phyloP scores from a whole-genome alignment of 2,797 vertebrate species.

The Megalops cyprinoides region DNA sequence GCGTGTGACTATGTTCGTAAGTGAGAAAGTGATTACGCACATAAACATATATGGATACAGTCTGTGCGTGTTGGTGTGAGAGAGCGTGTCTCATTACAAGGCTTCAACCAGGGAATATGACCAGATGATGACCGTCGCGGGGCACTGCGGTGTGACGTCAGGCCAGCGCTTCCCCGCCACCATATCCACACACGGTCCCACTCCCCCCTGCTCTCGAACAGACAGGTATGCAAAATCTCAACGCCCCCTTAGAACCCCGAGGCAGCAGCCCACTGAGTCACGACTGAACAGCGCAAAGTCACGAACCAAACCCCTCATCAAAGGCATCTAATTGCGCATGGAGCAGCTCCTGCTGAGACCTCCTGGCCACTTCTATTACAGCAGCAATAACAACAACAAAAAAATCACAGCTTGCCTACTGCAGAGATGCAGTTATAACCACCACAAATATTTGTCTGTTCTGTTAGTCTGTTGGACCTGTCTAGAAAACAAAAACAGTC shows the following conservation, averaged over 20 bases:
- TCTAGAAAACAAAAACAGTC: too few species aligned
- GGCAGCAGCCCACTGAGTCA: conserved; percentile 1
- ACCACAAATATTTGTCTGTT: neutral
- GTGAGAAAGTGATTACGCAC: too few species aligned
- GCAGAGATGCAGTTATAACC: neutral
- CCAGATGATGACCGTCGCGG: neutral
- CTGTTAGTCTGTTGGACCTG: too few species aligned
- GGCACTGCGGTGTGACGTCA: neutral
- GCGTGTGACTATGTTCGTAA: neutral
- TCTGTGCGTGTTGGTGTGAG: too few species aligned
- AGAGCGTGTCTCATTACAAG: too few species aligned
- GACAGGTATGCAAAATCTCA: neutral
- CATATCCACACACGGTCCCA: neutral
- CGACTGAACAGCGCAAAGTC: neutral
- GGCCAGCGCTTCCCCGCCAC: too few species aligned
- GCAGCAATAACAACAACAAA: neutral
- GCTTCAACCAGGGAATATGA: too few species aligned
- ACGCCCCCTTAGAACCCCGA: neutral
- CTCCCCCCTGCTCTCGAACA: neutral
- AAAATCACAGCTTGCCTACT: neutral
- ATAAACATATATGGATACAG: too few species aligned
- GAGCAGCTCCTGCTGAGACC: neutral
- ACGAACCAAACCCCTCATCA: neutral
- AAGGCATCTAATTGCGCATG: neutral
- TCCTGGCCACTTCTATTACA: neutral